These are phyloP conservation scores for Prionchulus punctatus DNA, from an alignment of 2,888 invertebrate species.

Conservation along the genomic window DNA sequence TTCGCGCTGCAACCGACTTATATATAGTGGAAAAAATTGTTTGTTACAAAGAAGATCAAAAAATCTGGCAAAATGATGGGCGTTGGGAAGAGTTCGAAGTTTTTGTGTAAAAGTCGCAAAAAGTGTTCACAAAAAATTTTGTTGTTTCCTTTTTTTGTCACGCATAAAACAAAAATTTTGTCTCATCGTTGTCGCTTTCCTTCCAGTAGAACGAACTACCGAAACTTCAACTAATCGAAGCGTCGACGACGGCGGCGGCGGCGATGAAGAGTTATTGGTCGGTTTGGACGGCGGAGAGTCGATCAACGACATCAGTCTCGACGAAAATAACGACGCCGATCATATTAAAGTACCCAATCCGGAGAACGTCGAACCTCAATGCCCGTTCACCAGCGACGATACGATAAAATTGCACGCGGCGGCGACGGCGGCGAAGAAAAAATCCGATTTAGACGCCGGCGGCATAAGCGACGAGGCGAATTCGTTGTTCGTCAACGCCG, in stretches of 20 bases:
- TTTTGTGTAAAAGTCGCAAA: too few species aligned
- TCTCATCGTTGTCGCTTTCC: not conserved
- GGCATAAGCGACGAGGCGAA: slow-evolving; percentile 3
- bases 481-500: slow-evolving; percentile 4
- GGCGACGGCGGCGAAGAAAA: not conserved
- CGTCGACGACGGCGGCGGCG: not conserved
- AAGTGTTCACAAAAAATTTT: too few species aligned
- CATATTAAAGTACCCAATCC: slow-evolving; percentile 8
- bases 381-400: slow-evolving; percentile 26
- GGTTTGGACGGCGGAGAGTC: not conserved
- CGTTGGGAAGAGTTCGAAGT: too few species aligned
- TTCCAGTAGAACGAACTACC: not conserved
- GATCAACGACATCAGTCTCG: not conserved
- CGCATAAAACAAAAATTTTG: not conserved
- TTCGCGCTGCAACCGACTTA: too few species aligned
- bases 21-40: too few species aligned
- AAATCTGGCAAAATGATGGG: too few species aligned
- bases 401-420: slow-evolving; percentile 19
- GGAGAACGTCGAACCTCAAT: slow-evolving; percentile 10
- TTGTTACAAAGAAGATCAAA: too few species aligned
- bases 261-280: not conserved
- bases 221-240: not conserved
- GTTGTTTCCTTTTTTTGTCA: too few species aligned
- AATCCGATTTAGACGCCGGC: not conserved
- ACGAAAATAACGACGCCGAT: not conserved